Base-by-base conservation (phyloP, 1,140 invertebrate species). In the Aphelenchoides besseyi region DNA sequence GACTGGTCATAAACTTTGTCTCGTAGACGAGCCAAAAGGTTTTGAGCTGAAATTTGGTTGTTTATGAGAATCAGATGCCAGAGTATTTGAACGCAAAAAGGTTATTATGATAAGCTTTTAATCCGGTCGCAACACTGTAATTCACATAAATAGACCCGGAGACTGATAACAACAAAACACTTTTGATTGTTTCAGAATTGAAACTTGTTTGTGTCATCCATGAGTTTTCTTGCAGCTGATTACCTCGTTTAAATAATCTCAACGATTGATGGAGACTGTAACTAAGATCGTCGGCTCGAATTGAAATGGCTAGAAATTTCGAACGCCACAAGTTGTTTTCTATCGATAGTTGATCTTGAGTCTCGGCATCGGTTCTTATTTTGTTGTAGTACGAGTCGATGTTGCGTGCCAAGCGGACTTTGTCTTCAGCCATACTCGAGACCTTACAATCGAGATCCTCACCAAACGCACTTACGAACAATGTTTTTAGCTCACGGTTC, bases 341-440 rank as follows among this genome's bases (percentile, higher is more conserved):
- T 12, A 66, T 36, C 18, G 16, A 1, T 32, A 66, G 30, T 29
- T 66, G 1, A 16, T 66, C 63, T n/a, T 37, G 18, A 26, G 18
- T 35, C 32, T 66, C 63, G 16, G 63, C 63, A 16, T 66, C 32
- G 36, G 12, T 36, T 16, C 3, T 66, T 23, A 12, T 33, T 36
- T 29, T 18, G 32, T 36, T 36, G 32, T 66, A 37, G 30, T 41
- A 66, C 16, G 63, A n/a, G 28, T 66, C 63, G 36, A 66, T 66
- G 63, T 66, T 66, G n/a, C 36, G 30, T 23, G 63, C 63, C 35
- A 66, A 53, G 1, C 63, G 63, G 36, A 66, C 63, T 29, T 66
- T 66, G 36, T 66, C 63, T 32, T 66, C 63, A 28, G 63, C 63
- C 63, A 66, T 18, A 12, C 16, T 18, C 1, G 63, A 36, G 29